Evolutionary conservation across 2,888 invertebrate species (phyloP).

Genomic region (Hyles lineata): DNA sequence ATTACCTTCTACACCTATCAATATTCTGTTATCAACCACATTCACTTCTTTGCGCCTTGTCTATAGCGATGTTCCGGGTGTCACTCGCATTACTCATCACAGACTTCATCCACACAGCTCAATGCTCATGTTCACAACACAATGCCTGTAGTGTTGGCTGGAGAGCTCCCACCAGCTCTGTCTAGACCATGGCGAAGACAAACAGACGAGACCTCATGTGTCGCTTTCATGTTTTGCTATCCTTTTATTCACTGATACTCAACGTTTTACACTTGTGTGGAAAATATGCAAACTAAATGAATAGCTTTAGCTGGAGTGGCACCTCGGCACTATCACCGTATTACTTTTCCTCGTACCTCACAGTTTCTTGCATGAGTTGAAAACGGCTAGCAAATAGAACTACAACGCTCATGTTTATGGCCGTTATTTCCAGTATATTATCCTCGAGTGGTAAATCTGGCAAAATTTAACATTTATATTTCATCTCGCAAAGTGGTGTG

Average conservation of each 20-base stretch:
- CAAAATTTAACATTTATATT: constrained; percentile 69
- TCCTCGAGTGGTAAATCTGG: constrained; percentile 77
- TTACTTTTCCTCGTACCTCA: constrained; percentile 59
- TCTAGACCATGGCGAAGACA: background rate
- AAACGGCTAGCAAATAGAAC: constrained; percentile 74
- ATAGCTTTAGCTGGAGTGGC: constrained; percentile 66
- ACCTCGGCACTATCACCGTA: constrained; percentile 66
- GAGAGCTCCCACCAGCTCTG: constrained; percentile 11
- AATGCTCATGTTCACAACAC: constrained; percentile 30
- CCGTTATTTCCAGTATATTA: constrained; percentile 77
- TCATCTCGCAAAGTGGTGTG: constrained; percentile 56
- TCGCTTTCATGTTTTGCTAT: constrained; percentile 46
- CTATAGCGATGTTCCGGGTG: constrained; percentile 72
- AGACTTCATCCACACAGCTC: constrained; percentile 36
- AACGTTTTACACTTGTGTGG: constrained; percentile 12
- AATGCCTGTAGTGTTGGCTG: constrained; percentile 35
- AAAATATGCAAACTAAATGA: constrained; percentile 39
- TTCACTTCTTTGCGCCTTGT: constrained; percentile 73
- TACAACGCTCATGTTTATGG: constrained; percentile 67
- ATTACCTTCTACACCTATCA: constrained; percentile 78
- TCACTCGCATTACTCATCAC: constrained; percentile 63
- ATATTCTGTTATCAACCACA: constrained; percentile 64
- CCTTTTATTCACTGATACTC: constrained; percentile 35
- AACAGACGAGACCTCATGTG: constrained; percentile 34
- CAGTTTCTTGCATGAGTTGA: constrained; percentile 71